These are phyloP conservation scores for Parotocinclus haroldoi DNA, from an alignment of 2,797 vertebrate species.

Conservation along the genomic window DNA sequence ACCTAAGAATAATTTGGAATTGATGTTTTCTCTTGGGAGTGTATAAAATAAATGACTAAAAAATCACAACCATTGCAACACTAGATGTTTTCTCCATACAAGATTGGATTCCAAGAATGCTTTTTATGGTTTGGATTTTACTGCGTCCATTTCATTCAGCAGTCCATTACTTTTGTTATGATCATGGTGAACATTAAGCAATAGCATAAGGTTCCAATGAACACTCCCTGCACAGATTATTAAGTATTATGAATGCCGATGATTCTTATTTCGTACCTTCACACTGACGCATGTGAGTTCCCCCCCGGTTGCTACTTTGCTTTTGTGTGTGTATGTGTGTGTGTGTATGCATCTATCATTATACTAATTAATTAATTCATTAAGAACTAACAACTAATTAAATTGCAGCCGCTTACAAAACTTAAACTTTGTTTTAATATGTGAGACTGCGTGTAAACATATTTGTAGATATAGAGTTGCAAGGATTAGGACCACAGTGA, in stretches of 20 bases:
- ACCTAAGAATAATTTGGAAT: conserved; percentile 51
- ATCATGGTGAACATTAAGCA: neutral
- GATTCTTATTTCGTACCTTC: too few relatives aligned
- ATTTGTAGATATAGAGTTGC: conserved; percentile 34
- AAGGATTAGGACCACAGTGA: too few relatives aligned
- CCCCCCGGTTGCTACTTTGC: too few relatives aligned
- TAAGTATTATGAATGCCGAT: neutral
- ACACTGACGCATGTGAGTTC: too few relatives aligned
- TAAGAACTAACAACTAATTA: too few relatives aligned
- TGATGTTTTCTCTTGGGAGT: conserved; percentile 49
- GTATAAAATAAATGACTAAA: conserved; percentile 47
- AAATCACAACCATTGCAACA: conserved; percentile 35
- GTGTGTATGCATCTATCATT: too few relatives aligned
- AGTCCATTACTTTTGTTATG: conserved; percentile 1
- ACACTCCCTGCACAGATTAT: neutral
- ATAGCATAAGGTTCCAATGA: neutral
- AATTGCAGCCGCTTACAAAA: too few relatives aligned
- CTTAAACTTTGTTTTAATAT: conserved; percentile 69
- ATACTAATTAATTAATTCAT: too few relatives aligned
- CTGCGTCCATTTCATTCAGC: neutral
- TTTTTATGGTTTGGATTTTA: neutral
- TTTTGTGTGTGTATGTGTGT: too few relatives aligned
- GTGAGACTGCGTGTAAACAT: conserved; percentile 65
- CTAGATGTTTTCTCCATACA: neutral
- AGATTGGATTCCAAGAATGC: neutral